Percentiles rank a stretch among this genome's conserved stretches.
Conservation (phyloP, 2,888 invertebrate species). For the Cetonia aurata region DNA sequence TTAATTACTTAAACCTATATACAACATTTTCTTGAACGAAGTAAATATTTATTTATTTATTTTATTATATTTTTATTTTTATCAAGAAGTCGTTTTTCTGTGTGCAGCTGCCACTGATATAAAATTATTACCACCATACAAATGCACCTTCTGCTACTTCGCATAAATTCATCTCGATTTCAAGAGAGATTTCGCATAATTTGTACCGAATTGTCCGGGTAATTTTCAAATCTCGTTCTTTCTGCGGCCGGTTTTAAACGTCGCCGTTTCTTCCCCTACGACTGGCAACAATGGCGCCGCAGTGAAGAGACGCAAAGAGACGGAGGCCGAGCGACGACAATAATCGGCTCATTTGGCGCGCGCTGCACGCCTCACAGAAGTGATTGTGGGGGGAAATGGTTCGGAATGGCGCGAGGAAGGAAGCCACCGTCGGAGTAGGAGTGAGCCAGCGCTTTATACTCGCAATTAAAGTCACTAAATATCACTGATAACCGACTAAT, state of each 20-base stretch:
- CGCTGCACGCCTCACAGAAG: conserved; percentile 57
- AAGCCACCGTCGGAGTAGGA: conserved; percentile 58
- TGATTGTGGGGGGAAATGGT: conserved; percentile 65
- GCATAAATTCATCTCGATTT: conserved; percentile 19
- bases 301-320: conserved; percentile 12
- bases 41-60: no score
- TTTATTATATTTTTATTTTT: no score
- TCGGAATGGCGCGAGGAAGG: conserved; percentile 64
- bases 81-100: no score
- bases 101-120: no score
- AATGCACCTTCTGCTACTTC: not conserved
- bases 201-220: conserved; percentile 21
- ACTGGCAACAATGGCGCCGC: conserved; percentile 37
- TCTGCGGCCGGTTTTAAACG: conserved; percentile 30
- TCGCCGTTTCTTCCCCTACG: conserved; percentile 39
- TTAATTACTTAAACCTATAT: no score
- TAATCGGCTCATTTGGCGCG: conserved; percentile 59
- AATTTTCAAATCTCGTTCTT: conserved; percentile 35
- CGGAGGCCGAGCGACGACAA: conserved; percentile 32
- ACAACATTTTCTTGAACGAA: no score
- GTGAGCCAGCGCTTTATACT: conserved; percentile 54
- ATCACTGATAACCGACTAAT: conserved; percentile 55
- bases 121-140: no score
- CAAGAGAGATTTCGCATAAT: conserved; percentile 22
- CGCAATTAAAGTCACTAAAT: conserved; percentile 60